These are phyloP conservation scores for Channa maculata DNA, from an alignment of 2,113 vertebrate species.

Conservation along the genomic window DNA sequence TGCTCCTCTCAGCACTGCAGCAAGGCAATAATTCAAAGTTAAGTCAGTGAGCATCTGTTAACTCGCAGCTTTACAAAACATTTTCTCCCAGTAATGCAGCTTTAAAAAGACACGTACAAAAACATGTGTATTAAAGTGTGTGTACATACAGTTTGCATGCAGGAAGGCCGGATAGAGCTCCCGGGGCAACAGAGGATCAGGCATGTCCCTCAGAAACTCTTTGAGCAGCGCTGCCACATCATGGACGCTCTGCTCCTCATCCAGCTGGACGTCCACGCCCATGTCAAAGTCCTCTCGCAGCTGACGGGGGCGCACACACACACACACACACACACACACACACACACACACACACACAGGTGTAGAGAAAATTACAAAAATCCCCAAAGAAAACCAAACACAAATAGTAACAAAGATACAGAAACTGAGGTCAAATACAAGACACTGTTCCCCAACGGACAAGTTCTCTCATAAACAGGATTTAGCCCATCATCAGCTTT, in stretches of 20 bases:
- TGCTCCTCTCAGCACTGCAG: constrained; percentile 81
- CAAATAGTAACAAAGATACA: neutral
- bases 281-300: constrained; percentile 79
- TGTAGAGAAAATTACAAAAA: neutral
- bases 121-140: neutral
- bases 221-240: constrained; percentile 93
- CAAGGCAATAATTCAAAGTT: neutral
- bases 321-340: neutral
- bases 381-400: neutral
- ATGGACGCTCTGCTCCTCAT: constrained; percentile 89
- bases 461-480: constrained; percentile 62
- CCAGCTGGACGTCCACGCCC: constrained; percentile 84
- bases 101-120: too few species aligned
- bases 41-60: too few species aligned
- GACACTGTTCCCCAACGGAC: constrained; percentile 3
- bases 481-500: constrained; percentile 47
- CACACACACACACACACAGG: neutral
- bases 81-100: too few species aligned
- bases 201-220: constrained; percentile 92
- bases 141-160: constrained; percentile 85
- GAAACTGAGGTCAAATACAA: neutral
- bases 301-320: constrained; percentile 40
- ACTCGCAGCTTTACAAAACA: too few species aligned
- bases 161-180: constrained; percentile 93
- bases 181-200: constrained; percentile 88